phyloP scores from a whole-genome alignment of 2,113 vertebrate genomes.

The Phalacrocorax pelagicus region DNA sequence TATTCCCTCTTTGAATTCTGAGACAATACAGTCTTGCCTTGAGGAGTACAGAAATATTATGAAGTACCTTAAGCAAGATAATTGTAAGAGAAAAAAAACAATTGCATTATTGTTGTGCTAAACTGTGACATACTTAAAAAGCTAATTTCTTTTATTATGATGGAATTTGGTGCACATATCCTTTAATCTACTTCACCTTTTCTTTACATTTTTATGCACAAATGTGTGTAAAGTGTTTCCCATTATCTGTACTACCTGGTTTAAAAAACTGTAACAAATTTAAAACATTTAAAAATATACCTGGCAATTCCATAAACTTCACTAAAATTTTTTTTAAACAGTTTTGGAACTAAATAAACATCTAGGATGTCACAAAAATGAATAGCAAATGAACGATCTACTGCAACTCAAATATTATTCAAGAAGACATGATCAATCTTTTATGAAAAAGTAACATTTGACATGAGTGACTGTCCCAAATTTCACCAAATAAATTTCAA shows the following conservation, averaged over 20 bases:
- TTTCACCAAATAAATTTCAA: constrained; percentile 39
- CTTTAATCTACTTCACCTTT: constrained; percentile 56
- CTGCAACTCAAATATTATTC: background rate
- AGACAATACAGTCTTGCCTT: constrained; percentile 69
- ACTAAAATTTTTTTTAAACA: background rate
- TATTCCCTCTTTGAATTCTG: constrained; percentile 65
- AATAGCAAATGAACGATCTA: background rate
- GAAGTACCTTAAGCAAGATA: constrained; percentile 72
- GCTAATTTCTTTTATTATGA: constrained; percentile 70
- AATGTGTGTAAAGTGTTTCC: constrained; percentile 34
- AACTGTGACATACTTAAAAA: constrained; percentile 72
- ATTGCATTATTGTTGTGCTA: constrained; percentile 71
- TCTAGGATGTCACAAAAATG: background rate
- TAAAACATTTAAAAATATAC: constrained; percentile 41
- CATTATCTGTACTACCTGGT: background rate
- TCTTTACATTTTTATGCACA: constrained; percentile 34
- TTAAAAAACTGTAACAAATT: background rate
- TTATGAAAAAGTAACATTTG: constrained; percentile 46
- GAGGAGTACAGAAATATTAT: constrained; percentile 69
- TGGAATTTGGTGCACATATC: constrained; percentile 58
- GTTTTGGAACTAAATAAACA: background rate
- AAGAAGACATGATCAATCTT: constrained; percentile 29
- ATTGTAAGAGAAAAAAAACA: constrained; percentile 67
- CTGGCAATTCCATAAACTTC: background rate
- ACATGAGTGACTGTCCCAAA: constrained; percentile 48